Evolutionary conservation across 2,888 invertebrate genomes (phyloP), one percentile per base, ranked within the genome.

Genomic region (Bombyx huttoni): DNA sequence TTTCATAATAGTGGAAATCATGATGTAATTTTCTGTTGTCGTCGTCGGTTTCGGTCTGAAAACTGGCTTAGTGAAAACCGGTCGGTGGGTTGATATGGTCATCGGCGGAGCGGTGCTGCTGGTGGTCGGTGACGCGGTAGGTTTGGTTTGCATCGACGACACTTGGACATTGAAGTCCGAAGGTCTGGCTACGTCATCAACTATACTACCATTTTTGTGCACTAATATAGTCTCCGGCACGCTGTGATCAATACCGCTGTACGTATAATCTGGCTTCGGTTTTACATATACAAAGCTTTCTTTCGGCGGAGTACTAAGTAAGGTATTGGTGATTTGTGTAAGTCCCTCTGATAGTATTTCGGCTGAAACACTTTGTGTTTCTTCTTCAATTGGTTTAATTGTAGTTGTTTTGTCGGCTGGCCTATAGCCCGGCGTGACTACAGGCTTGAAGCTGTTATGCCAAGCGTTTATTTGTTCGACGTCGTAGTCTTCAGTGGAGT

Each of bases 211-310:
- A 61, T 90, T 90, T 53, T 77, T 73, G 58, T 92, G 90, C 2
- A 92, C 73, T 0, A 93, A 67, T 52, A 92, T 87, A 0, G 93
- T 91, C 54, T 93, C 93, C 10, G 92, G 91, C 0, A 89, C 81
- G 2, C 89, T 89, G 62, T 91, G 90, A 8, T 91, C 89, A 46
- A 91, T 91, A 35, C 89, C 89, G 59, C 91, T 91, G 50, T 91
- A 90, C 0, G 79, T 77, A 57, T 86, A 89, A 24, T 78, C 82
- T 35, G 82, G 76, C 55, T 77, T 78, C 0, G 82, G 82, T 51
- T 79, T 80, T 14, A 74, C 61, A 33, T 75, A 70, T 48, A 76
- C 56, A 40, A 66, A 67, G 8, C 78, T 86, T 56, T 90, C 89
- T 54, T 86, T 85, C 9, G 84, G 81, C 46, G 88, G 86, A 0